Percentiles rank a stretch among this genome's conserved stretches.
Conservation (phyloP, 2,888 invertebrate species). For the Dusona sp. region DNA sequence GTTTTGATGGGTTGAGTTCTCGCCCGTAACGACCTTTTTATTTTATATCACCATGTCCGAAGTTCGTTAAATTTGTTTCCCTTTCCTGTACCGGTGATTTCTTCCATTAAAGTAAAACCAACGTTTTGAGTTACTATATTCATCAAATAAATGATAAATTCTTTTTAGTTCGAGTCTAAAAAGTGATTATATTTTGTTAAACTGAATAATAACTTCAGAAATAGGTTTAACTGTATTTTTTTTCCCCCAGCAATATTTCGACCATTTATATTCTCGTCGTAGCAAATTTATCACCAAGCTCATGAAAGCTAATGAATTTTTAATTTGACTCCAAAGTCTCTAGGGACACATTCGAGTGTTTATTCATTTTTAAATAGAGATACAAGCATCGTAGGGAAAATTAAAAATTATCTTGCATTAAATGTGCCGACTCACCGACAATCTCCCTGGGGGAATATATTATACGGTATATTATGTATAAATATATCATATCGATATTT, state of each 20-base stretch:
- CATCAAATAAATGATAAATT: neutral
- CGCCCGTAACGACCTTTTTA: neutral
- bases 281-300: neutral
- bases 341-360: neutral
- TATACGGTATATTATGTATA: neutral
- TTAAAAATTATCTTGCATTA: neutral
- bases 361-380: neutral
- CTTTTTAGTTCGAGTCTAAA: neutral
- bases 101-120: neutral
- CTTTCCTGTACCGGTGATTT: neutral
- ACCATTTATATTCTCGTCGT: neutral
- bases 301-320: conserved; percentile 1
- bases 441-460: neutral
- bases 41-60: neutral
- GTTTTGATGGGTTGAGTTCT: neutral
- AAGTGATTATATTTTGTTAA: neutral
- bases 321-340: neutral
- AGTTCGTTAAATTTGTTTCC: neutral
- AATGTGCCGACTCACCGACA: neutral
- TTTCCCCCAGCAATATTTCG: neutral
- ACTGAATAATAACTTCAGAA: neutral
- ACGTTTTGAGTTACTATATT: neutral
- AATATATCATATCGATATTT: conserved; percentile 23
- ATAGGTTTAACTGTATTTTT: neutral
- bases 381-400: neutral